phyloP scores from a whole-genome alignment of 35 echinoderm and acorn worm genomes.

The Heliocidaris erythrogramma region DNA sequence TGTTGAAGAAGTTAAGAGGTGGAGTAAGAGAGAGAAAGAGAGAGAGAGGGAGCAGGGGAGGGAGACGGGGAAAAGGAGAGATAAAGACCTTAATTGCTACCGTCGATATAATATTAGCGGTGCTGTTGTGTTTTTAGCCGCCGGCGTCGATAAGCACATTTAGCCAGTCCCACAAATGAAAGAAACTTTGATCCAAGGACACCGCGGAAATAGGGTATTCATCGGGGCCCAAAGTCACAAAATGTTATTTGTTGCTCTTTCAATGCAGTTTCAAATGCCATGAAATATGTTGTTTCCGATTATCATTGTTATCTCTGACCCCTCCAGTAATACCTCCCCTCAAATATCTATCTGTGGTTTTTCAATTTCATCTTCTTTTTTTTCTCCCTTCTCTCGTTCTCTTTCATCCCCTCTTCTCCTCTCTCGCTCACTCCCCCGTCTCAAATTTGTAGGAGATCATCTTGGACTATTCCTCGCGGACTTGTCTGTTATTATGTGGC shows the following conservation, averaged over 20 bases:
- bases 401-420: not conserved
- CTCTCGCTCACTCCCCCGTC: not conserved
- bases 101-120: not conserved
- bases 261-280: slow-evolving; percentile 32
- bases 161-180: not conserved
- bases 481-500: not conserved
- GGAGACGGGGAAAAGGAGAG: not conserved
- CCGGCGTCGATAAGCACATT: slow-evolving; percentile 23
- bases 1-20: not conserved
- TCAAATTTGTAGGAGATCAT: not conserved
- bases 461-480: not conserved
- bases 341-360: not conserved
- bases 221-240: not conserved
- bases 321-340: slow-evolving; percentile 28
- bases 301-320: slow-evolving; percentile 41
- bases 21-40: not conserved
- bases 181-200: not conserved
- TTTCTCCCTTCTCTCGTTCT: not conserved
- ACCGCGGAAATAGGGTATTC: slow-evolving; percentile 29
- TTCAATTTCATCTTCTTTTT: not conserved
- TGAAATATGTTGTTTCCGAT: slow-evolving; percentile 45
- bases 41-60: not conserved
- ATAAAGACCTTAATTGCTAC: not conserved
- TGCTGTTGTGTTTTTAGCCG: slow-evolving; percentile 19
- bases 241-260: slow-evolving; percentile 21